phyloP scores from a whole-genome alignment of 2,888 invertebrate genomes.

The Steromphala cineraria region DNA sequence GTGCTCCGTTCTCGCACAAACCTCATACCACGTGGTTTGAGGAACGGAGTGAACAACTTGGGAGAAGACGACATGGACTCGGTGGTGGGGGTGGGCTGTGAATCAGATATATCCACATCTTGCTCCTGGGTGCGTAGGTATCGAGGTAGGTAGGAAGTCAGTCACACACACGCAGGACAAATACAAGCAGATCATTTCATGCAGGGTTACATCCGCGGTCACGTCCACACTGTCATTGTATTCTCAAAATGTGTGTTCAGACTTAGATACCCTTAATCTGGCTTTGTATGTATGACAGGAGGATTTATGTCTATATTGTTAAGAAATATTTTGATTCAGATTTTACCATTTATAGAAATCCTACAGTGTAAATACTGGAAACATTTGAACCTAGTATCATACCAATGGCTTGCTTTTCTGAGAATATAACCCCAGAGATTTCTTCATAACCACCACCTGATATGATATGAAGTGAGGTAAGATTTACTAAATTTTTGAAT shows the following conservation, averaged over 20 bases:
- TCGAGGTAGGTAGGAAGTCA: background rate
- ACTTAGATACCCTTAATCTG: no score
- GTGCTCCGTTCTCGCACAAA: slow-evolving; percentile 50
- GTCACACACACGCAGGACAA: background rate
- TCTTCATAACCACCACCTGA: no score
- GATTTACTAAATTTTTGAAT: no score
- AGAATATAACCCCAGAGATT: no score
- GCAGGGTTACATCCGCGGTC: background rate
- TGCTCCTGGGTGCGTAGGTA: slow-evolving; percentile 20
- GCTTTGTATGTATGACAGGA: no score
- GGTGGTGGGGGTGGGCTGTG: background rate
- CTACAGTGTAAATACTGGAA: no score
- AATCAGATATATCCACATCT: slow-evolving; percentile 24
- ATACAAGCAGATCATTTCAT: slow-evolving; percentile 14
- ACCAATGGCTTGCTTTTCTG: no score
- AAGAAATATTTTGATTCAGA: no score
- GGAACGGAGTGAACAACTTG: background rate
- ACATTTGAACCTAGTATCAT: no score
- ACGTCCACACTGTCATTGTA: background rate
- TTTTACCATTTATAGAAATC: no score
- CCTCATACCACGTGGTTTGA: slow-evolving; percentile 29
- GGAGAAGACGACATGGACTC: slow-evolving; percentile 12
- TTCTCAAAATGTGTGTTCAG: background rate
- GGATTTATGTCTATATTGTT: no score
- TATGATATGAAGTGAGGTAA: no score